Conservation (phyloP, 2,113 vertebrate genomes). For the Bettongia penicillata region DNA sequence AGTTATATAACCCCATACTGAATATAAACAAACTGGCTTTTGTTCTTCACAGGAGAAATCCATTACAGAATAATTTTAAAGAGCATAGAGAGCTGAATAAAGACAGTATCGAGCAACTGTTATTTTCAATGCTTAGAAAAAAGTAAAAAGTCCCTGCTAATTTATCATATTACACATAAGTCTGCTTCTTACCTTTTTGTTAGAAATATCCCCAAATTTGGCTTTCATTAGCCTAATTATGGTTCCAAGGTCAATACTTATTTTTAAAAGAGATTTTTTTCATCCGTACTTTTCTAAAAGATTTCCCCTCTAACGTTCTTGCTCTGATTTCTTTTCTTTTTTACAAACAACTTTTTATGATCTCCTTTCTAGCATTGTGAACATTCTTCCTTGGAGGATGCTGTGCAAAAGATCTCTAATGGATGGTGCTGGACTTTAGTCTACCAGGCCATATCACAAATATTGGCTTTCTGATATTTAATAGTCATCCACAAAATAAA, state of each 20-base stretch:
- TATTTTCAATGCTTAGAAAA: not conserved
- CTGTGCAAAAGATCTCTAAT: not conserved
- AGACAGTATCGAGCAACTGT: not conserved
- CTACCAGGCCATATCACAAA: not conserved
- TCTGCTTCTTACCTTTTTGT: not conserved
- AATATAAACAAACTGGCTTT: not conserved
- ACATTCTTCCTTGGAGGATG: slow-evolving; percentile 11
- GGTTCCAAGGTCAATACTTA: not conserved
- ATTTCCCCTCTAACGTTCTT: not conserved
- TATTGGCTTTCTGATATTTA: slow-evolving; percentile 14
- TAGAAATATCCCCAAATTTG: slow-evolving; percentile 5
- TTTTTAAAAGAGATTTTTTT: not conserved
- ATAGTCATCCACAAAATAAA: not conserved
- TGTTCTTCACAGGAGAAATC: not conserved
- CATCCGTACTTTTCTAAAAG: not conserved
- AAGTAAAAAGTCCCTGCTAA: not conserved
- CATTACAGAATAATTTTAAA: not conserved
- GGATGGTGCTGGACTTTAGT: not conserved
- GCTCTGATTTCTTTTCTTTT: not conserved
- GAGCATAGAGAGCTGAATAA: not conserved
- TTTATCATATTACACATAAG: not conserved
- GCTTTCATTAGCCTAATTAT: not conserved
- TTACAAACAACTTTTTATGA: not conserved
- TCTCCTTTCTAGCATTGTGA: not conserved
- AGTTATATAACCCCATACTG: not conserved